Evolutionary conservation across 2,888 invertebrate species (phyloP), one percentile per base, ranked within the genome.

Genomic region (Acrobasis consociella): DNA sequence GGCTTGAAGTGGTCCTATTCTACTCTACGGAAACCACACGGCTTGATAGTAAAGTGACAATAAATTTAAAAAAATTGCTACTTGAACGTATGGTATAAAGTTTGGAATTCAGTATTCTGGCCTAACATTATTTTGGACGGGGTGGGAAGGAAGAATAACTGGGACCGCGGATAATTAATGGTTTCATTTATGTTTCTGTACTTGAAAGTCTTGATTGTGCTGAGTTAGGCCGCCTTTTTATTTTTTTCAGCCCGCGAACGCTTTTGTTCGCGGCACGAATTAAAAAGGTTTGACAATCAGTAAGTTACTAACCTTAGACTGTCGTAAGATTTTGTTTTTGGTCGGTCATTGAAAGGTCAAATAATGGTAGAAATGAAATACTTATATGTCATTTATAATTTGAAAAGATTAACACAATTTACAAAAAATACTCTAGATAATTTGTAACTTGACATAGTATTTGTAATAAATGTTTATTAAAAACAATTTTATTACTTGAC

Each of bases 141-240:
- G 67, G 67, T 64, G 67, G 79, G 76, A 76, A 78, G 81, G 81
- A 83, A 85, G 83, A 89, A 89, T 87, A 89, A 89, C 87, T 83
- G 83, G 82, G 85, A 84, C 85, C 86, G 79, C 82, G 89, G 88
- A 90, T 91, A 92, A 92, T 91, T 91, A 91, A 92, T 91, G 90
- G 87, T 89, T 89, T 89, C 90, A 91, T 92, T 92, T 91, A 89
- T 90, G 89, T 89, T 91, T 88, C 90, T 90, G 91, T 90, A 89
- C 86, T 89, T 89, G 89, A 91, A 82, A 83, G 86, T 79, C 85
- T 79, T 86, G 91, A 91, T 90, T 90, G 88, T 89, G 89, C 84
- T 80, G 85, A 83, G 87, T 84, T 83, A 80, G 82, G 82, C 78
- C 73, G 77, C 82, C 77, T 83, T 89, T 87, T 81, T 78, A 80